Conservation (phyloP, 2,888 invertebrate genomes). For the Melitaea athalia region DNA sequence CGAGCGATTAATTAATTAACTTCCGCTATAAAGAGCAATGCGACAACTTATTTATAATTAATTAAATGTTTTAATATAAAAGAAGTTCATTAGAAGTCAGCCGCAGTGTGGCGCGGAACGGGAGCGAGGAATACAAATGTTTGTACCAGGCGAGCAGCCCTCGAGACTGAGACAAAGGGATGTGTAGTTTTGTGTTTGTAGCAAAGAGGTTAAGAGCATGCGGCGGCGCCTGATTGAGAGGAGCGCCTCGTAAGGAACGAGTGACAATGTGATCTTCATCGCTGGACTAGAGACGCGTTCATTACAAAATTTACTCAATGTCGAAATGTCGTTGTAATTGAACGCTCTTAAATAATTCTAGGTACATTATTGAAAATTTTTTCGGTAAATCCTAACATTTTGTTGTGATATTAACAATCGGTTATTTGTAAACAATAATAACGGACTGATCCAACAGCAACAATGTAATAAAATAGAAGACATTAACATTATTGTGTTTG, state of each 20-base stretch:
- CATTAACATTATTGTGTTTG: too few species aligned
- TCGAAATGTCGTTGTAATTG: too few species aligned
- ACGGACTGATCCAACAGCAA: too few species aligned
- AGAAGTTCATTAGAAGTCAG: slow-evolving; percentile 4
- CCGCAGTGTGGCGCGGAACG: background rate
- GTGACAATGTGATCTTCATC: background rate
- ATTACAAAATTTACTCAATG: background rate
- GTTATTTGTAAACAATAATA: too few species aligned
- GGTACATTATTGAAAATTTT: too few species aligned
- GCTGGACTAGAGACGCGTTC: background rate
- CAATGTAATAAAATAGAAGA: too few species aligned
- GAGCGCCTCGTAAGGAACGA: slow-evolving; percentile 85
- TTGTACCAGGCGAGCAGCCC: slow-evolving; percentile 9
- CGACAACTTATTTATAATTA: background rate
- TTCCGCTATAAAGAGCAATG: background rate
- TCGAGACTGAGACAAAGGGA: slow-evolving; percentile 17
- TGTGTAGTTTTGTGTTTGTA: slow-evolving; percentile 5
- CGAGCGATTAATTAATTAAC: background rate
- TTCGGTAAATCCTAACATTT: too few species aligned
- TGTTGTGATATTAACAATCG: too few species aligned
- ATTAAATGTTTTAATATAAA: background rate
- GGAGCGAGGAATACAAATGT: slow-evolving; percentile 11
- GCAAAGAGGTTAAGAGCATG: slow-evolving; percentile 23
- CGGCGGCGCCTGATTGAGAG: slow-evolving; percentile 65
- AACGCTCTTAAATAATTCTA: too few species aligned